These are phyloP conservation scores for Norana najaformis DNA, from an alignment of 2,888 invertebrate species.

Conservation along the genomic window DNA sequence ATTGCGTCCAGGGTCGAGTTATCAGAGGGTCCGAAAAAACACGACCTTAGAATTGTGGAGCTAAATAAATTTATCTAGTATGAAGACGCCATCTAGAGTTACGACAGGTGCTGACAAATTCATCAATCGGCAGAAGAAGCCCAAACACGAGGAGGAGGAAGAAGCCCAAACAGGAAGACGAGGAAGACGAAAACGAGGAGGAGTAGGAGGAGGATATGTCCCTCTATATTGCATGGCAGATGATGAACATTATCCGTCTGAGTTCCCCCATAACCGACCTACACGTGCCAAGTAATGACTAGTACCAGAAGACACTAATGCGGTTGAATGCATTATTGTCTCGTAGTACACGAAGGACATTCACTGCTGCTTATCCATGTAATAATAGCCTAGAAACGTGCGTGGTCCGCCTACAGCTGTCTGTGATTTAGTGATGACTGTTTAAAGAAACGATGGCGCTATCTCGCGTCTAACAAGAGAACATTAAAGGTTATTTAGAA, in stretches of 20 bases:
- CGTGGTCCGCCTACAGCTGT: no score
- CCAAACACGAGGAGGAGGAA: neutral
- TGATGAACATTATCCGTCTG: neutral
- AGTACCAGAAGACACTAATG: neutral
- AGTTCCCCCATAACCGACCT: neutral
- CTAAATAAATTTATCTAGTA: neutral
- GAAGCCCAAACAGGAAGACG: neutral
- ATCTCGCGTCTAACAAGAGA: no score
- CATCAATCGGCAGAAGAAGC: neutral
- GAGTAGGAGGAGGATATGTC: neutral
- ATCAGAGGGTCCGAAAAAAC: neutral
- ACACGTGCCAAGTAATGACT: neutral
- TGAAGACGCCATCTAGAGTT: slow-evolving; percentile 13
- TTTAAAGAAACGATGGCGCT: no score
- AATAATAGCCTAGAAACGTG: no score
- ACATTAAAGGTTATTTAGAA: no score
- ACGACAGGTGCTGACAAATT: neutral
- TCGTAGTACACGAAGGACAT: neutral
- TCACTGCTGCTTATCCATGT: no score
- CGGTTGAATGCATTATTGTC: neutral
- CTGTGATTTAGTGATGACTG: no score
- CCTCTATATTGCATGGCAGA: neutral
- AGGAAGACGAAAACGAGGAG: no score
- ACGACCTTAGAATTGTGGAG: neutral
- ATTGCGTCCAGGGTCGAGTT: slow-evolving; percentile 13